Conservation (phyloP, 53 echinoderm and acorn worm species). For the Antedon mediterranea region DNA sequence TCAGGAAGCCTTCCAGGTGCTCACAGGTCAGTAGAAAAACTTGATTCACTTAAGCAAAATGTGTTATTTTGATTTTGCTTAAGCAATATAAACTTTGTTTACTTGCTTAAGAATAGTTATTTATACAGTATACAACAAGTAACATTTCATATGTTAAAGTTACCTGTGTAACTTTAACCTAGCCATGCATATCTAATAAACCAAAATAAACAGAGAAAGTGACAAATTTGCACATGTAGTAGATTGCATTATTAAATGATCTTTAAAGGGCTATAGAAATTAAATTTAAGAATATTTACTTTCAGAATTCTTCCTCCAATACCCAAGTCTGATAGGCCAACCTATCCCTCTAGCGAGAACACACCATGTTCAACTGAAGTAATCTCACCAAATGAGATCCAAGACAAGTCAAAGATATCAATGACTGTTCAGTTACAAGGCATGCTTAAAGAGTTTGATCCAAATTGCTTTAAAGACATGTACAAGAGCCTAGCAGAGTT, state of each 20-base stretch:
- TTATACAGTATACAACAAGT: no score
- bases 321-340: neutral
- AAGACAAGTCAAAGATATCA: constrained; percentile 17
- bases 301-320: constrained; percentile 14
- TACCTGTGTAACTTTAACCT: no score
- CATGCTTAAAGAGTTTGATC: constrained; percentile 47
- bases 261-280: no score
- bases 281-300: neutral
- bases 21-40: constrained; percentile 54
- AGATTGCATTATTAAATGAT: no score
- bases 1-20: constrained; percentile 39
- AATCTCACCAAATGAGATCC: constrained; percentile 10
- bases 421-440: constrained; percentile 42
- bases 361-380: neutral
- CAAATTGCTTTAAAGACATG: constrained; percentile 76
- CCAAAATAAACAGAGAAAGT: no score
- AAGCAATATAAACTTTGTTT: no score
- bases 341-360: neutral
- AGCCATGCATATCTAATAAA: no score
- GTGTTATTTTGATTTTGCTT: no score
- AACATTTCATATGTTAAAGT: no score
- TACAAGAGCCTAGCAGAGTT: constrained; percentile 82
- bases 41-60: no score
- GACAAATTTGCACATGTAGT: no score
- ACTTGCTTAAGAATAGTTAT: no score